Base-by-base conservation (phyloP, 2,888 invertebrate species). In the Cheilosia impressa region DNA sequence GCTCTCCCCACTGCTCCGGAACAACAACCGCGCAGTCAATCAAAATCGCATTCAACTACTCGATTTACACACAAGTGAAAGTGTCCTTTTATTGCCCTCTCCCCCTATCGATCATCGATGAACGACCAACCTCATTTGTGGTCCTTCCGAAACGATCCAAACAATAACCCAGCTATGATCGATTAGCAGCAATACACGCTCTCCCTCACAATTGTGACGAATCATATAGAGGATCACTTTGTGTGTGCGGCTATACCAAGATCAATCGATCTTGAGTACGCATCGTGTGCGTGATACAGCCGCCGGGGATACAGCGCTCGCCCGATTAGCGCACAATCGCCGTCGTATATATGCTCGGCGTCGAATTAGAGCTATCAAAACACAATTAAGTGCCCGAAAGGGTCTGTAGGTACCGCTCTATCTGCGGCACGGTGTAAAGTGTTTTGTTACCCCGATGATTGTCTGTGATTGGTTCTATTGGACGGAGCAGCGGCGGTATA, bases 281-380 rank as follows among this genome's bases (percentile, higher is more conserved):
- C 76, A 62, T 63, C 47, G 84, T 80, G 76, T 85, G 81, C 85
- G 76, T 85, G 81, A 81, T 81, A 68, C n/a, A 68, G 76, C 85
- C 81, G 85, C 66, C 63, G 81, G 85, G 57, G 45, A 53, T 72
- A 66, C 68, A 77, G 62, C 77, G 62, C 77, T 77, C 62, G 60
- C 15, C 72, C 85, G 85, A 85, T 85, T 85, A 85, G 85, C 85
- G 85, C 85, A 81, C 76, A 72, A 72, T 77, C 68, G 75, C 81
- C 71, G 62, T 57, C 38, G 13, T 38, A 38, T 10, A 71, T 38
- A 66, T 68, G 66, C 76, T 76, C 77, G 85, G 85, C 85, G 85
- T 85, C 85, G 85, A 85, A 85, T 85, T 85, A 85, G 85, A 85
- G 81, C 85, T 85, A 85, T 85, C 85, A 85, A 85, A 85, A 85